Evolutionary conservation across 1,140 invertebrate species (phyloP).

Genomic region (Aphelinus atriplicis): DNA sequence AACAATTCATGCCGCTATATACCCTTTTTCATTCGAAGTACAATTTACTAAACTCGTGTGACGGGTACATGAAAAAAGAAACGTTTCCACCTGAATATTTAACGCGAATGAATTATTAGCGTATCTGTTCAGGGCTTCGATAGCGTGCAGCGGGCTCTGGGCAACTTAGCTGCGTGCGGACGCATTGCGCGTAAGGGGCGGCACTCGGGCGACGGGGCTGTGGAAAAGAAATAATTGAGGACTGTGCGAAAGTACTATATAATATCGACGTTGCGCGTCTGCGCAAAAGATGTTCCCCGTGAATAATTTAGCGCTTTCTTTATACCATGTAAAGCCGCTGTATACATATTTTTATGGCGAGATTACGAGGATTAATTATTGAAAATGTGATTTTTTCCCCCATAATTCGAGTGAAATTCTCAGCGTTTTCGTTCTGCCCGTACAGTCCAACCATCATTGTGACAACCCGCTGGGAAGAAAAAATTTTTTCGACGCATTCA

Average conservation of each 20-base stretch:
- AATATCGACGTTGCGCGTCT: slow-evolving; percentile 21
- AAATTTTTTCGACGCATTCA: too few species aligned
- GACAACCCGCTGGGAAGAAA: too few species aligned
- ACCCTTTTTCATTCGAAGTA: background rate
- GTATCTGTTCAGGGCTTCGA: slow-evolving; percentile 13
- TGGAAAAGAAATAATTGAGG: slow-evolving; percentile 39
- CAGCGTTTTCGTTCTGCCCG: too few species aligned
- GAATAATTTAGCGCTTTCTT: slow-evolving; percentile 13
- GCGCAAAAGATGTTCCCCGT: slow-evolving; percentile 3
- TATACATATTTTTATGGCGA: background rate
- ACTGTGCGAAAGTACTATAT: slow-evolving; percentile 10
- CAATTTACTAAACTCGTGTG: slow-evolving; percentile 14
- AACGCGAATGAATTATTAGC: slow-evolving; percentile 34
- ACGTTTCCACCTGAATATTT: slow-evolving; percentile 30
- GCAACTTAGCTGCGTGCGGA: slow-evolving; percentile 20
- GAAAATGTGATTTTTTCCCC: slow-evolving; percentile 6
- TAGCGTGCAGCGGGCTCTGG: background rate
- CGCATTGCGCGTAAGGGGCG: background rate
- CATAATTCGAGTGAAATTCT: background rate
- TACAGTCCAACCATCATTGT: too few species aligned
- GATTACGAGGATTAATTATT: slow-evolving; percentile 13
- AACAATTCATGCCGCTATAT: slow-evolving; percentile 20
- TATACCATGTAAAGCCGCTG: slow-evolving; percentile 27
- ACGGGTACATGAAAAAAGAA: slow-evolving; percentile 9
- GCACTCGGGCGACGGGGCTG: slow-evolving; percentile 5